Conservation (phyloP, 2,888 invertebrate species). For the Eristalis arbustorum region DNA sequence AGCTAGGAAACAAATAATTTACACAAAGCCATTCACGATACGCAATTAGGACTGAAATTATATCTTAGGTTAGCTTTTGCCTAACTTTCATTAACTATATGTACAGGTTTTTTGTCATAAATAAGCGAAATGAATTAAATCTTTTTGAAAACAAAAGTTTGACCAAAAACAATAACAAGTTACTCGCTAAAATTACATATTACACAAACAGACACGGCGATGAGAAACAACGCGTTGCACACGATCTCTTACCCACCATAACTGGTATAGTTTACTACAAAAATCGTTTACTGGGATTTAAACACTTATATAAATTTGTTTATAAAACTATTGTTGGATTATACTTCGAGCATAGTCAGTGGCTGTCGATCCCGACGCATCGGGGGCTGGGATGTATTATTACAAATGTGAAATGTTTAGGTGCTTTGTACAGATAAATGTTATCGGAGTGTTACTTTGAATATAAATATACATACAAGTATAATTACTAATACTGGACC, state of each 20-base stretch:
- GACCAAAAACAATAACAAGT: conserved; percentile 48
- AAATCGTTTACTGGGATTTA: conserved; percentile 42
- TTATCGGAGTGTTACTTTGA: conserved; percentile 23
- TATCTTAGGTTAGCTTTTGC: conserved; percentile 4
- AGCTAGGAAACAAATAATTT: conserved; percentile 57
- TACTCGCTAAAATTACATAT: conserved; percentile 12
- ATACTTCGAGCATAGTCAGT: conserved; percentile 54
- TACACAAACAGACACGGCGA: conserved; percentile 14
- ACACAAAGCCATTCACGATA: conserved; percentile 42
- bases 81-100: conserved; percentile 24
- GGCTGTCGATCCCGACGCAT: conserved; percentile 1
- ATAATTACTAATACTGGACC: conserved; percentile 67
- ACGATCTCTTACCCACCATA: neutral
- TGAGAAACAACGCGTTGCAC: neutral
- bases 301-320: neutral
- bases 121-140: conserved; percentile 22
- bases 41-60: conserved; percentile 12
- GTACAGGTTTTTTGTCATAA: conserved; percentile 21
- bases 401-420: neutral
- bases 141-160: conserved; percentile 22
- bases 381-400: neutral
- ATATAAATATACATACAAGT: conserved; percentile 30
- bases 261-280: conserved; percentile 2
- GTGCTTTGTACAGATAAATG: conserved; percentile 58
- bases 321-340: conserved; percentile 17